Percentiles rank a stretch among this genome's conserved stretches.
phyloP scores from a whole-genome alignment of 2,888 invertebrate genomes.

The Sphinx pinastri region DNA sequence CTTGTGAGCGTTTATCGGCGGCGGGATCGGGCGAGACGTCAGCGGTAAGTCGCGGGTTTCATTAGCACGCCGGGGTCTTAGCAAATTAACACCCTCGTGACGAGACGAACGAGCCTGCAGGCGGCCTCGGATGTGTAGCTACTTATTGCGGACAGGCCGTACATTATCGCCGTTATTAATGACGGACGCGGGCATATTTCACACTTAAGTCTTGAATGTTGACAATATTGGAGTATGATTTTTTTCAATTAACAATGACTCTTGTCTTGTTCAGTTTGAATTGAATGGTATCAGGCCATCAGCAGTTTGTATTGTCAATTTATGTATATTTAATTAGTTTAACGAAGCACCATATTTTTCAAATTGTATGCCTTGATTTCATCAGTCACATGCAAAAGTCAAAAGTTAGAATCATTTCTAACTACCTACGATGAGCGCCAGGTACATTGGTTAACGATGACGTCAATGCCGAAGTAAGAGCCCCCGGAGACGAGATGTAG shows the following conservation, averaged over 20 bases:
- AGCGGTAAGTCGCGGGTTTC: slow-evolving; percentile 76
- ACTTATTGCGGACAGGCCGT: slow-evolving; percentile 53
- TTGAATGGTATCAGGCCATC: neutral
- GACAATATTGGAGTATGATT: slow-evolving; percentile 4
- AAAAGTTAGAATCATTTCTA: neutral
- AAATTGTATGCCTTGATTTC: neutral
- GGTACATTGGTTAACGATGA: slow-evolving; percentile 3
- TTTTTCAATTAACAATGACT: neutral
- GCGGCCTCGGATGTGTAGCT: slow-evolving; percentile 42
- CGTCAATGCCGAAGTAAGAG: slow-evolving; percentile 31
- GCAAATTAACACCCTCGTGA: slow-evolving; percentile 80
- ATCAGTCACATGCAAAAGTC: neutral
- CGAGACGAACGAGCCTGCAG: slow-evolving; percentile 55
- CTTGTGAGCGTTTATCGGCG: slow-evolving; percentile 71
- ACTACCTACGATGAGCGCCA: neutral
- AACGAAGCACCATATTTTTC: no score
- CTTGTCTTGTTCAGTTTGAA: neutral
- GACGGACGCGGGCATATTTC: slow-evolving; percentile 35
- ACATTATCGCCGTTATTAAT: slow-evolving; percentile 65
- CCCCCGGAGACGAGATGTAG: slow-evolving; percentile 53
- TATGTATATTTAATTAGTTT: no score
- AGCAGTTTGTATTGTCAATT: no score
- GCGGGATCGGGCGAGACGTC: slow-evolving; percentile 66
- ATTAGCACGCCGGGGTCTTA: slow-evolving; percentile 73
- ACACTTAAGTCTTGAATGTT: neutral